Base-by-base conservation (phyloP, 92 coral and sea anemone genomes). In the Heliopora coerulea region DNA sequence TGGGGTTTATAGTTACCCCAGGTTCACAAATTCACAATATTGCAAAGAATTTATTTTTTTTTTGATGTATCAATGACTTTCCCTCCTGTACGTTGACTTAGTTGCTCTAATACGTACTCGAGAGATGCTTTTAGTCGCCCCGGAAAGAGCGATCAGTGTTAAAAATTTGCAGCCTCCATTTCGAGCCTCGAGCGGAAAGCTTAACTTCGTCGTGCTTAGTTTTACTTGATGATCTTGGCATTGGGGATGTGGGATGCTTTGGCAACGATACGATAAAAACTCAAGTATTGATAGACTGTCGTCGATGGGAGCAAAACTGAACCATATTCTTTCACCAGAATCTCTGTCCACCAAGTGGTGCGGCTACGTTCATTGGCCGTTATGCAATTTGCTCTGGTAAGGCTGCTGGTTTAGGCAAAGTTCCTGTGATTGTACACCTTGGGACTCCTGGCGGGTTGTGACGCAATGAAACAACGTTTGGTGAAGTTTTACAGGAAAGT, bases 271-370 rank as follows among this genome's bases (percentile, higher is more conserved):
- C 95, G 41, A 70, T 88, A 34, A 83, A 85, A 62, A 91, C 97
- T 96, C 96, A 13, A 83, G 88, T 81, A 78, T 91, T 67, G 97
- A 91, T 66, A 82, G 89, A 32, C 59, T 91, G 1, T 95, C 97
- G 7, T 81, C 80, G 27, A 78, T 79, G 60, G 97, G 97, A 62
- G 91, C 84, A 19, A 75, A 81, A 59, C 78, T 88, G 59, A 62
- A 69, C 39, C 96, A 91, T 34, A 85, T 84, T 80, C 75, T 88
- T 32, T 54, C 87, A 0, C 87, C 91, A 24, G 96, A 77, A 21
- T 79, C 97, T 91, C 3, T 91, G 97, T 65, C 89, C 89, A 1
- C 97, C 96, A n/a, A 86, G 88, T 34, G 80, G 97, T 48, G 97
- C 97, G 18, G 91, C 96, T 0, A 58, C 85, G 32, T 70, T 88